Base-by-base conservation (phyloP, 2,113 vertebrate species). In the Anthoscopus minutus region DNA sequence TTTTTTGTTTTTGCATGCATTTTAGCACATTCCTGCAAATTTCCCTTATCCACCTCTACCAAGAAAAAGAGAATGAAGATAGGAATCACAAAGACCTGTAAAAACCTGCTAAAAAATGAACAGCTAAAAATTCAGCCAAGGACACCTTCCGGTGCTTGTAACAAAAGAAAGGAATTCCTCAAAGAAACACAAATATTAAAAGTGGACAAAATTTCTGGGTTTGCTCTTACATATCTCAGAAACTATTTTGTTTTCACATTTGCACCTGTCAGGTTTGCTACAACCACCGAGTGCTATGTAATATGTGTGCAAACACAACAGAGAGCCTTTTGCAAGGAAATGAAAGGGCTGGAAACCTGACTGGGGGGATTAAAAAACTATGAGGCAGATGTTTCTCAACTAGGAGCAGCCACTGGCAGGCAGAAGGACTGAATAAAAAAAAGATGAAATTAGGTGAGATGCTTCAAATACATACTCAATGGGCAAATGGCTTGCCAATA, bases 71-170 rank as follows among this genome's bases (percentile, higher is more conserved):
- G 28, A 81, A 81, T 0, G 1, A 56, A 81, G 61, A 61, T 4
- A 73, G 45, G 53, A 64, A 88, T 64, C 56, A 76, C 27, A 51
- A 50, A 70, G 61, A 77, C 25, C 45, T 90, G 62, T 35, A 91
- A 58, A 91, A 93, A 80, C 58, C 44, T 82, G 73, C 64, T 85
- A 38, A 89, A 80, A 93, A 89, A 89, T 25, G 8, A 71, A 44
- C 1, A 4, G 25, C 14, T 37, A 5, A 78, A 66, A 76, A 78
- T 82, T 81, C 62, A 81, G 72, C n/a, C 76, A 89, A 67, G 19
- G 47, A 91, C 22, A 7, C 80, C 47, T 72, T 94, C 56, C 78
- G 58, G 53, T 58, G 28, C 86, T 70, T 54, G 25, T 18, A 78
- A 66, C 27, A 24, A 73, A 77, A 64, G 28, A 56, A 80, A 53